Base-by-base conservation (phyloP, 2,888 invertebrate species). In the Seira musarum region DNA sequence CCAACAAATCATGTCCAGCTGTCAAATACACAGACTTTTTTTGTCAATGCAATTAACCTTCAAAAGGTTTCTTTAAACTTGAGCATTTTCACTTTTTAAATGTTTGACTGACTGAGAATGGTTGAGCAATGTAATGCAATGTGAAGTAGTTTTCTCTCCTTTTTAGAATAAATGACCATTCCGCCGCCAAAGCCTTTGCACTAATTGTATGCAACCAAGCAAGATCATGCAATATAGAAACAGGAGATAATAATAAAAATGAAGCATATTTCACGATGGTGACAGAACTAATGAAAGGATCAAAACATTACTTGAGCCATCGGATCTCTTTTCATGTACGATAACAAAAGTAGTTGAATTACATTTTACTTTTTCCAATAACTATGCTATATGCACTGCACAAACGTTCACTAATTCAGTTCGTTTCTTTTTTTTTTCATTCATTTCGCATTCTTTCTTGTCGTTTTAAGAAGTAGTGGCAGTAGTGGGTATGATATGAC, bases 1-100 rank as follows among this genome's bases (percentile, higher is more conserved):
- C 40, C n/a, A n/a, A 73, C 80, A 80, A 80, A 80, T 80, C 80
- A 80, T 70, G 70, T 80, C 74, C 74, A 80, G 73, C 69, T 74
- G 74, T 80, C 80, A 80, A 69, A 60, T 57, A 49, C 40, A 21
- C 15, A 17, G 49, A 67, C 46, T 60, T 65, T 61, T 72, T 53
- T 72, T 69, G 70, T 69, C 69, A 70, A 57, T 65, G 65, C 69
- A 70, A 80, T 80, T 80, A 74, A 80, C 80, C 80, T 80, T 80
- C 69, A 74, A 6, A 64, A 24, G 24, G 57, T 46, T 74, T 69
- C 60, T 24, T 73, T 68, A 69, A 73, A 73, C 64, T 69, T 69
- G 57, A 57, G 57, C 65, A 69, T 74, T 80, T 80, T 80, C 80
- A 80, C 80, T 80, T 80, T 73, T 70, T 61, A 67, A 66, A 60